Evolutionary conservation across 30 jellyfish, hydroid and myxozoan species (phyloP), one percentile per base, ranked within the genome.

Genomic region (Chrysaora quinquecirrha): DNA sequence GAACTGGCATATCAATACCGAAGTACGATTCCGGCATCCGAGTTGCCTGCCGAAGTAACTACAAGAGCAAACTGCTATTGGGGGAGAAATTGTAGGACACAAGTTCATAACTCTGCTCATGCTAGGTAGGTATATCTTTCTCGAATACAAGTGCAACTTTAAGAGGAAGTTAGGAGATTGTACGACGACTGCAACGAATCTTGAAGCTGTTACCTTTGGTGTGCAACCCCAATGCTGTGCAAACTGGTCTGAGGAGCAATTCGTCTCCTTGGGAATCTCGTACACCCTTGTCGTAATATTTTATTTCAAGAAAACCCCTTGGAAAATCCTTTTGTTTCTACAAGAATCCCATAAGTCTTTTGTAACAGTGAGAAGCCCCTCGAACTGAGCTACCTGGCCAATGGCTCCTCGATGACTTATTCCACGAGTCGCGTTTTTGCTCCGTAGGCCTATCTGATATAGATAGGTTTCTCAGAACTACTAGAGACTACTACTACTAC

Each of bases 71-170:
- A 88, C 43, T 88, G 97, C 34, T 71, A 88, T 34, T 88, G 97
- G 97, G 97, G 97, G 16, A 73, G 73, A 35, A 80, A 88, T 74
- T 88, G 97, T 50, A 56, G 94, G 16, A 88, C 97, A 22, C 97
- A 88, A 46, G 60, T 32, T 27, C 97, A 88, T 71, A 76, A 81
- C 34, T n/a, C 31, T 27, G 32, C 32, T 67, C 97, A 88, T 47
- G 97, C 97, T 72, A 80, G 97, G 97, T 88, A 20, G 2, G 64
- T 0, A 19, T 28, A 1, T 63, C 30, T 48, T 0, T 38, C n/a
- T n/a, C n/a, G n/a, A n/a, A n/a, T n/a, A n/a, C n/a, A n/a, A n/a
- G n/a, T n/a, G n/a, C n/a, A n/a, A n/a, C n/a, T n/a, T n/a, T n/a
- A n/a, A n/a, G n/a, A n/a, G n/a, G n/a, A n/a, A n/a, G 19, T 58